Base-by-base conservation (phyloP, 2,113 vertebrate genomes). In the Lasiurus cinereus region DNA sequence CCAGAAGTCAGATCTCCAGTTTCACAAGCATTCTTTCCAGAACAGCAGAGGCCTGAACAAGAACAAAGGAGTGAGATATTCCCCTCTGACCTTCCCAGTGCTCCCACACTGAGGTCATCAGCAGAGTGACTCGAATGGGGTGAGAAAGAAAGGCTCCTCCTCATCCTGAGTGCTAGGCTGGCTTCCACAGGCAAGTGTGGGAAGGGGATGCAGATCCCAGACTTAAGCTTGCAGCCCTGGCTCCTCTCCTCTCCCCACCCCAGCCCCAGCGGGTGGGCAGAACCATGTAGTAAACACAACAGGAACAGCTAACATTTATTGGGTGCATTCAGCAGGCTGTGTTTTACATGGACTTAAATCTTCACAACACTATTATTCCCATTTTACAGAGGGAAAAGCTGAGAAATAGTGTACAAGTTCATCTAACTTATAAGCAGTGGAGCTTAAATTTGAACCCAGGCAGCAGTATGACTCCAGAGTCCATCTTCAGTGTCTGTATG, bases 341-440 rank as follows among this genome's bases (percentile, higher is more conserved):
- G 73, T 92, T 88, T 84, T 43, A 54, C 39, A 54, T 52, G 74
- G n/a, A 83, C 54, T 72, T 43, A 67, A 87, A 77, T 87, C 64
- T 52, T 66, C 70, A 64, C 33, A 18, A 48, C 33, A 59, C 36
- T 43, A 78, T 83, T 54, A 56, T 69, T 66, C 36, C 46, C 79
- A 74, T 88, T 88, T 94, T 54, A 62, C 39, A 93, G 83, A 91
- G 24, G 77, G 69, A 15, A 93, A 96, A 74, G 85, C 21, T 48
- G 74, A 94, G 73, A 50, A 31, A 48, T 10, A 54, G 13, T 11
- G 5, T 52, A 27, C 59, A 69, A 66, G 83, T 29, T 74, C 52
- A 67, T 48, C 52, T 29, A 39, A 33, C 13, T 59, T 24, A 36
- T 31, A 88, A 59, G 21, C 62, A 69, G 22, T 13, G 11, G 39